Evolutionary conservation across 2,797 vertebrate species (phyloP).

Genomic region (Lacerta agilis): DNA sequence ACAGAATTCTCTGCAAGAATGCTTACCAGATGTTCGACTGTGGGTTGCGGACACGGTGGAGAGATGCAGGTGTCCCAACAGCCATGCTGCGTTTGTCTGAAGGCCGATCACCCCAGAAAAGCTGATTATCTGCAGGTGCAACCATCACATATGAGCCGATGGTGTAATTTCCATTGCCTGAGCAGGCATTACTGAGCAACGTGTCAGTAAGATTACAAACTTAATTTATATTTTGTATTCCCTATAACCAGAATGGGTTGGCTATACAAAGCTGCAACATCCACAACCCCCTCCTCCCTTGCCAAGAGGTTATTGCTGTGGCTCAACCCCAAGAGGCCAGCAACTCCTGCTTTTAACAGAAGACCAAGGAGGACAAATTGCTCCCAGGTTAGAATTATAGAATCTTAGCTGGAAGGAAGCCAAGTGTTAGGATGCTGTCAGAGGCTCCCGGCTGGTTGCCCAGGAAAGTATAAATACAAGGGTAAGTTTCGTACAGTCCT

Average conservation of each 20-base stretch:
- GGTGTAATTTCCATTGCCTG: background rate
- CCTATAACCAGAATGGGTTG: background rate
- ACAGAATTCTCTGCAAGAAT: background rate
- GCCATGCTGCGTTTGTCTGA: constrained; percentile 92
- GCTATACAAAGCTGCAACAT: background rate
- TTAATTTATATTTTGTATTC: background rate
- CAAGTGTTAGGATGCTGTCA: no score
- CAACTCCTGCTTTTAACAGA: no score
- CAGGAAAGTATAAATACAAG: no score
- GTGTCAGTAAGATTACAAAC: background rate
- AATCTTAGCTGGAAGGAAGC: no score
- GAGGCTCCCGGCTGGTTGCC: no score
- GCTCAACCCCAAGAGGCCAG: no score
- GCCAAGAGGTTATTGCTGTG: no score
- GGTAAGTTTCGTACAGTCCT: no score
- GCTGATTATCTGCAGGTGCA: constrained; percentile 83
- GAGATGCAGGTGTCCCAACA: constrained; percentile 90
- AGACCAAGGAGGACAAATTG: no score
- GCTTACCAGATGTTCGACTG: constrained; percentile 88
- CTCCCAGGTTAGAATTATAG: no score
- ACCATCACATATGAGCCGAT: constrained; percentile 15
- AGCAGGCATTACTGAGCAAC: background rate
- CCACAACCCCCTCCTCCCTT: no score
- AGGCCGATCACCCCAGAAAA: constrained; percentile 91
- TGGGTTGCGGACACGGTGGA: constrained; percentile 87